Conservation (phyloP, 2,797 vertebrate genomes). For the Anisognathus igniventris region DNA sequence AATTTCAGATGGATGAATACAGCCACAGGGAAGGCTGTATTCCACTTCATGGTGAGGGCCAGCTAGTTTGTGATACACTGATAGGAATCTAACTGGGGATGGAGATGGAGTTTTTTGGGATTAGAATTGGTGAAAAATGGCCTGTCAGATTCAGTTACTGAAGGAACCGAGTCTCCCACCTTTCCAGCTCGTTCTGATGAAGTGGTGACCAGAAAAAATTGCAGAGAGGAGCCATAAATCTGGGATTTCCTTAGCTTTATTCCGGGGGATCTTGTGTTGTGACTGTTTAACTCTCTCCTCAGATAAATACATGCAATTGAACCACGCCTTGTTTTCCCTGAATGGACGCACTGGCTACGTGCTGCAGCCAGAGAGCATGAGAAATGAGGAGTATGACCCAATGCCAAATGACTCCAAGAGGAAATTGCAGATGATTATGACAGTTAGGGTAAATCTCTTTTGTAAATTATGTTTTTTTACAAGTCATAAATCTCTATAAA, state of each 20-base stretch:
- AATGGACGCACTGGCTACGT: constrained; percentile 90
- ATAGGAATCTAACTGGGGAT: not conserved
- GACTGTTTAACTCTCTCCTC: not conserved
- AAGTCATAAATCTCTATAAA: constrained; percentile 35
- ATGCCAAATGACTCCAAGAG: constrained; percentile 74
- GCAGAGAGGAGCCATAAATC: not conserved
- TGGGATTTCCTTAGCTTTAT: not conserved
- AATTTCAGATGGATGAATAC: not conserved
- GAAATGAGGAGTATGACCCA: constrained; percentile 83
- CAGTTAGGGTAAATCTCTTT: constrained; percentile 79
- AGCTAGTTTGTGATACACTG: not conserved
- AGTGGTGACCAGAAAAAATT: not conserved
- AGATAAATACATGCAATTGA: constrained; percentile 95
- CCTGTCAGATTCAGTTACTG: not conserved
- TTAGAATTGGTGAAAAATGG: not conserved
- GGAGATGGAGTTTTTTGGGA: not conserved
- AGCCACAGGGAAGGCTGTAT: not conserved
- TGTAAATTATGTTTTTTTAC: not conserved
- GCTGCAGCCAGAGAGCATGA: constrained; percentile 91
- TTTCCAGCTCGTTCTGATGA: not conserved
- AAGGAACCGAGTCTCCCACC: not conserved
- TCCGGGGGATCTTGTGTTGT: not conserved
- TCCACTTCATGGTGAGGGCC: not conserved
- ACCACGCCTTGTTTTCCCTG: constrained; percentile 89
- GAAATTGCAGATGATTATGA: constrained; percentile 80